phyloP scores from a whole-genome alignment of 2,113 vertebrate species.

The cattle (Bos taurus) region DNA sequence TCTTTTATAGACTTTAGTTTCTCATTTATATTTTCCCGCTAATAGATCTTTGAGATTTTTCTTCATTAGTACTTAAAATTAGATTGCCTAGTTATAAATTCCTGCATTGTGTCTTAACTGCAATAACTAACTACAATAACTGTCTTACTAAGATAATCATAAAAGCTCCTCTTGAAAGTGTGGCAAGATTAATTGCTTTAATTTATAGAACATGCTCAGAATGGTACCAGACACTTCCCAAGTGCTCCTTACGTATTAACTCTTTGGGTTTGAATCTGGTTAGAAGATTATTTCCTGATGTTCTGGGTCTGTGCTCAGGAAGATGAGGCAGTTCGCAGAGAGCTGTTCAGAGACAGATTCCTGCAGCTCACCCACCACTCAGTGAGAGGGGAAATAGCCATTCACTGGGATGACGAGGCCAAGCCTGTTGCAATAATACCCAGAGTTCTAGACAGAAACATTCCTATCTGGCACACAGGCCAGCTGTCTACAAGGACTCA shows the following conservation, averaged over 20 bases:
- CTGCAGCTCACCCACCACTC: not conserved
- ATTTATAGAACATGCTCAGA: not conserved
- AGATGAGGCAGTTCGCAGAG: not conserved
- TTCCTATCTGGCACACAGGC: too few relatives aligned
- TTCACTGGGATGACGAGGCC: not conserved
- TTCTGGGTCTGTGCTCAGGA: not conserved
- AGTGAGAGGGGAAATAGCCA: not conserved
- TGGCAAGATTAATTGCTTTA: not conserved
- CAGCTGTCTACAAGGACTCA: not conserved
- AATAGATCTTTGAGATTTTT: not conserved
- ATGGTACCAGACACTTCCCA: not conserved
- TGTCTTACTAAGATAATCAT: not conserved
- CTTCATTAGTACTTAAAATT: not conserved
- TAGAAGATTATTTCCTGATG: not conserved
- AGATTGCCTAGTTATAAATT: not conserved
- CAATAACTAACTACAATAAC: not conserved
- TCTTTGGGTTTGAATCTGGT: not conserved
- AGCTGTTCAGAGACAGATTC: not conserved
- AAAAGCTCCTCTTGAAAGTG: not conserved
- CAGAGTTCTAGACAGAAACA: not conserved
- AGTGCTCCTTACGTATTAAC: not conserved
- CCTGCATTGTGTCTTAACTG: not conserved
- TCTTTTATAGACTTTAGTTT: not conserved
- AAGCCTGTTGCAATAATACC: not conserved
- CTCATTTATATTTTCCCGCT: fast-evolving